phyloP scores from a whole-genome alignment of 1,140 invertebrate species.

The Drosophila varians region DNA sequence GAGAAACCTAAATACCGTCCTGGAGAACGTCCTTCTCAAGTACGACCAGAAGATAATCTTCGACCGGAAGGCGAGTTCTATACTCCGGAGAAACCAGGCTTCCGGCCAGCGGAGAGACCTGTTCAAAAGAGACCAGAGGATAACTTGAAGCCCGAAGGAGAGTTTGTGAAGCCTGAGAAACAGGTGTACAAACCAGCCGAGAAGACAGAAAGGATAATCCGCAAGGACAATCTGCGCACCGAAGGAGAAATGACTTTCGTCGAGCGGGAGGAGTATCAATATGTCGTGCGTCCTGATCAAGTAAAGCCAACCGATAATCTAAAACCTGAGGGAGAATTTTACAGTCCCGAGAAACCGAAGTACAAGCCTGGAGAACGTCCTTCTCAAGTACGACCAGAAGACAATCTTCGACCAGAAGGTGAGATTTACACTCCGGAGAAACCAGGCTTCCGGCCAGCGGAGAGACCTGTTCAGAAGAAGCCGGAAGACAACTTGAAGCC shows the following conservation, averaged over 20 bases:
- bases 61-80: conserved; percentile 74
- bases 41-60: conserved; percentile 86
- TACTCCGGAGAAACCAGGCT: conserved; percentile 80
- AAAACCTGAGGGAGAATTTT: conserved; percentile 86
- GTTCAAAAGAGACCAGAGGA: conserved; percentile 70
- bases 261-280: neutral
- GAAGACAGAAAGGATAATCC: conserved; percentile 85
- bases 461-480: conserved; percentile 83
- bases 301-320: conserved; percentile 84
- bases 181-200: conserved; percentile 82
- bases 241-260: conserved; percentile 83
- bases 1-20: conserved; percentile 84
- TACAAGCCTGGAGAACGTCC: conserved; percentile 84
- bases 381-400: conserved; percentile 83
- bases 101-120: conserved; percentile 82
- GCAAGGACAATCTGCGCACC: conserved; percentile 87
- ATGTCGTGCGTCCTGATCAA: conserved; percentile 82
- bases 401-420: conserved; percentile 86
- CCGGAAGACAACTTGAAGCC: conserved; percentile 85
- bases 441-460: conserved; percentile 82
- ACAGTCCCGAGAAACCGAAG: conserved; percentile 84
- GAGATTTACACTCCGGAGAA: conserved; percentile 85
- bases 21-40: conserved; percentile 85
- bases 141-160: conserved; percentile 68
- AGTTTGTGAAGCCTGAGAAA: conserved; percentile 80